Percentiles rank a stretch among this genome's conserved stretches.
These are phyloP conservation scores for Sapajus apella DNA, from an alignment of 2,113 vertebrate species.

Conservation along the genomic window DNA sequence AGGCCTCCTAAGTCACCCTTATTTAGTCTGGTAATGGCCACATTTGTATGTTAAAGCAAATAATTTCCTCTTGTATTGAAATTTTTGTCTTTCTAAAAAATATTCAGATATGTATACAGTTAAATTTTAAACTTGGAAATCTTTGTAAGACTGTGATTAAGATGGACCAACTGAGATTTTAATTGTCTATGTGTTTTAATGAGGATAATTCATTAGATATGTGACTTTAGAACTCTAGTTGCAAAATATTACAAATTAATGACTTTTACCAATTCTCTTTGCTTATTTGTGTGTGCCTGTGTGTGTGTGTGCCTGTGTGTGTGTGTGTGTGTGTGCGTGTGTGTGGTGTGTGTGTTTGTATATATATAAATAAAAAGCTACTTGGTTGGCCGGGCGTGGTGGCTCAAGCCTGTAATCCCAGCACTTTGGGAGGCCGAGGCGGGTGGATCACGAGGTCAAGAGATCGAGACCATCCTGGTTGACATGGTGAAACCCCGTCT, in stretches of 20 bases:
- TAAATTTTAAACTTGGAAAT: constrained; percentile 42
- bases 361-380: neutral
- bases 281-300: neutral
- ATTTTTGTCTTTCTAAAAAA: neutral
- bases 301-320: neutral
- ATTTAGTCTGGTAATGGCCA: neutral
- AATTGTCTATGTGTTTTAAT: neutral
- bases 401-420: too few relatives aligned
- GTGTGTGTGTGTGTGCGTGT: neutral
- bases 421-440: too few relatives aligned
- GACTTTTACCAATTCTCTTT: constrained; percentile 28
- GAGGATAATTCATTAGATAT: constrained; percentile 26
- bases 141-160: constrained; percentile 14
- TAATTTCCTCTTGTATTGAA: neutral
- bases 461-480: too few relatives aligned
- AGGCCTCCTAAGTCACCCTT: neutral
- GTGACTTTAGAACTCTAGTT: constrained; percentile 32
- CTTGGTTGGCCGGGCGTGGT: neutral
- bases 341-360: neutral
- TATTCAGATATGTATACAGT: neutral
- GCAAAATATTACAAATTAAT: constrained; percentile 26
- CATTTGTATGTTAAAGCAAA: neutral
- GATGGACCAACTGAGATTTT: constrained; percentile 20
- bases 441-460: too few relatives aligned
- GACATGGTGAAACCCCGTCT: too few relatives aligned